Base-by-base conservation (phyloP, 2,888 invertebrate genomes). In the Hoplodrina ambigua region DNA sequence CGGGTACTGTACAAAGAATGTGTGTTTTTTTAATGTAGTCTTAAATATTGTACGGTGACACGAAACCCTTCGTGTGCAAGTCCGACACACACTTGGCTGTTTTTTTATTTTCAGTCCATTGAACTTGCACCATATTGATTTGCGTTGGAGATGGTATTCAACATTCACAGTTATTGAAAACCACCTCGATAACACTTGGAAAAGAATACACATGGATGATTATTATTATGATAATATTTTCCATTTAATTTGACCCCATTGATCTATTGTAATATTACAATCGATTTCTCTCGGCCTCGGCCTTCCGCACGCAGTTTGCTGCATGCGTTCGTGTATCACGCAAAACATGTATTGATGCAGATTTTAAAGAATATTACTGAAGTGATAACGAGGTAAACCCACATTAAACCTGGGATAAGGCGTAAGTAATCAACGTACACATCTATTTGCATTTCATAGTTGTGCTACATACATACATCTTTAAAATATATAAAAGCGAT, bases 271-370 rank as follows among this genome's bases (percentile, higher is more conserved):
- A 81, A 71, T 81, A 81, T 83, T 85, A 80, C 80, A 87, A 88
- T 89, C 92, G 95, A 94, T 96, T 94, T 95, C 94, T 91, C 94
- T 92, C 82, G 90, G 89, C 94, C 92, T 91, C 93, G 93, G 88
- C 92, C 90, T 88, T 88, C 84, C 87, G 88, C 91, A 92, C 90
- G 92, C 91, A 90, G 78, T 81, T 81, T 75, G 83, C 76, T 71
- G 55, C 66, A 83, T 81, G 84, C 83, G 83, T 88, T 90, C 89
- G 88, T 89, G 88, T 84, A 89, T 86, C 89, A 90, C 89, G 89
- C 89, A 79, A 83, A 78, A 57, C 20, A 63, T 63, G 59, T 25
- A 44, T 44, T 57, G 55, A 50, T 58, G 30, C 61, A 57, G 49
- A 57, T 46, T 68, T 68, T 37, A 13, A 50, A 52, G 52, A 59